These are phyloP conservation scores for Petrophora chlorosata DNA, from an alignment of 2,888 invertebrate species.

Conservation along the genomic window DNA sequence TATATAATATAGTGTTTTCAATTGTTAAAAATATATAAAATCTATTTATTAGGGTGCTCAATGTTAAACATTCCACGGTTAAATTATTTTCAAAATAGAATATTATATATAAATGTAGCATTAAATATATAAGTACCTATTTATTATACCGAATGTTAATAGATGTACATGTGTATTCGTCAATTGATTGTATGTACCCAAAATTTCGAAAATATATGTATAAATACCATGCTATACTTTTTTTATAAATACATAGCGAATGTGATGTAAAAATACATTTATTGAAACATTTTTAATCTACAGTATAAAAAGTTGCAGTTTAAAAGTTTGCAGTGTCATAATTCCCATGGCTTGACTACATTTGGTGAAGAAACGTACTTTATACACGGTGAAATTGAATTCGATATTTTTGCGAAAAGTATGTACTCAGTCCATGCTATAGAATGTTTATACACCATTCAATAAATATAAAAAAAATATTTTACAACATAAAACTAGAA, in stretches of 20 bases:
- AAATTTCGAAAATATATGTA: not conserved
- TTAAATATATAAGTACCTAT: constrained; percentile 15
- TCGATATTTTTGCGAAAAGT: too few species aligned
- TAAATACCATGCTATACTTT: not conserved
- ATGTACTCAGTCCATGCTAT: too few species aligned
- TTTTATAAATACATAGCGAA: not conserved
- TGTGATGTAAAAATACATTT: too few species aligned
- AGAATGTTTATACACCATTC: too few species aligned
- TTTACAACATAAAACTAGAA: too few species aligned
- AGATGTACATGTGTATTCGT: constrained; percentile 21
- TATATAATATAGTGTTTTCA: constrained; percentile 1
- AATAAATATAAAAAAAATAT: too few species aligned
- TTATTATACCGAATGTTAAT: constrained; percentile 7
- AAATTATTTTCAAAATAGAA: constrained; percentile 10
- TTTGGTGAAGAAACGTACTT: too few species aligned
- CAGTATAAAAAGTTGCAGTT: too few species aligned
- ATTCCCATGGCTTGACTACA: too few species aligned
- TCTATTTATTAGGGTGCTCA: constrained; percentile 31
- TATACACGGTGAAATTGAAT: too few species aligned
- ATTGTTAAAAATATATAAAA: constrained; percentile 6
- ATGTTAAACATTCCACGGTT: constrained; percentile 26
- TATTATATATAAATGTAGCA: constrained; percentile 18
- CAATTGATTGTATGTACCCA: constrained; percentile 21
- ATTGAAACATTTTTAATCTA: too few species aligned
- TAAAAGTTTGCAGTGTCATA: too few species aligned